phyloP scores from a whole-genome alignment of 2,113 vertebrate genomes.

The Bos indicus region DNA sequence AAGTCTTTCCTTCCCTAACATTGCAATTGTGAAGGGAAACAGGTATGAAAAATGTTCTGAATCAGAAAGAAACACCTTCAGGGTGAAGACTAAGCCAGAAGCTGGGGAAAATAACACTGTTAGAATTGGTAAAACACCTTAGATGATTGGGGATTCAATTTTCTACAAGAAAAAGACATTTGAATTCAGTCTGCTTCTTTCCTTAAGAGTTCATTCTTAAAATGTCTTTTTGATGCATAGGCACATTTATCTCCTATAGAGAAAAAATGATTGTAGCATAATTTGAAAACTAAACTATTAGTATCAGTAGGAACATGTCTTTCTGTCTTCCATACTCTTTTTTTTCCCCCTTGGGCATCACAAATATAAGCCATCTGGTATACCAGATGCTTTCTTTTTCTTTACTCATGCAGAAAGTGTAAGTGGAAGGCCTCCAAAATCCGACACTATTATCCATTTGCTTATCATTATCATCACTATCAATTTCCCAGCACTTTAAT shows the following conservation, averaged over 20 bases:
- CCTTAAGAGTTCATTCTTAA: constrained; percentile 43
- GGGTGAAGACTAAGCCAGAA: neutral
- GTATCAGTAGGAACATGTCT: constrained; percentile 64
- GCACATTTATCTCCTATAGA: constrained; percentile 65
- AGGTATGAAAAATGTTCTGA: neutral
- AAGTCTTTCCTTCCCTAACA: neutral
- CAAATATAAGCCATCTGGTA: constrained; percentile 80
- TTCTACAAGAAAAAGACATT: constrained; percentile 28
- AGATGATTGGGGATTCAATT: neutral
- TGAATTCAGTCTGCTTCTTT: constrained; percentile 55
- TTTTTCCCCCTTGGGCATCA: constrained; percentile 65
- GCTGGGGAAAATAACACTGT: neutral
- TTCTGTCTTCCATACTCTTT: constrained; percentile 55
- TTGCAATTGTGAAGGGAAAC: neutral
- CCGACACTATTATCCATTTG: constrained; percentile 64
- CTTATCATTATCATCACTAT: constrained; percentile 71
- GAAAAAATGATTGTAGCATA: constrained; percentile 56
- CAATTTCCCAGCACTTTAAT: constrained; percentile 66
- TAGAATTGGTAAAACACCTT: neutral
- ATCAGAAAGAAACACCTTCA: neutral
- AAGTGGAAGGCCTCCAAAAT: constrained; percentile 66
- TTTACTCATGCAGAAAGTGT: constrained; percentile 54
- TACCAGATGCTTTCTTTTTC: constrained; percentile 73
- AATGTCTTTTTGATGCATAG: constrained; percentile 60
- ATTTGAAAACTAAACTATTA: constrained; percentile 69